Base-by-base conservation (phyloP, 2,113 vertebrate genomes). In the Neodon shergylaensis region DNA sequence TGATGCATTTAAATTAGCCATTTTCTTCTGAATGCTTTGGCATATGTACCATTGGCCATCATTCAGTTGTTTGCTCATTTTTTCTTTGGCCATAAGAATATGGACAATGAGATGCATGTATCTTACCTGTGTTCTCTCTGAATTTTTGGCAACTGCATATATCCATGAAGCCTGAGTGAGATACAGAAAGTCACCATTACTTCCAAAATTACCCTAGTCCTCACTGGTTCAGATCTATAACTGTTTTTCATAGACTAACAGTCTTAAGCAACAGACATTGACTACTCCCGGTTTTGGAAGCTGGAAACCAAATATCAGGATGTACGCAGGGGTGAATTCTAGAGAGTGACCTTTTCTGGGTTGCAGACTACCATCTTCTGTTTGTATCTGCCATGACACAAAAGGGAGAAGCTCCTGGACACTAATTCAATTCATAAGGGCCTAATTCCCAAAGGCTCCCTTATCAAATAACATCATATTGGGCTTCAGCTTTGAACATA, bases 21-120 rank as follows among this genome's bases (percentile, higher is more conserved):
- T 90, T 96, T 97, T 93, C 36, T 54, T 94, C 19, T 95, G 63
- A 93, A n/a, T 93, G 70, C 49, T 58, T 92, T n/a, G 91, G 10
- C 39, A 90, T 65, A 7, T 68, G 54, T 91, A 70, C 84, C 5
- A 88, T 90, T 94, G 90, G 44, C 49, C 28, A 42, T 36, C 70
- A 21, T 92, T 97, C 33, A 92, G 3, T 93, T 92, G 21, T 82
- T 91, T 84, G 17, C 88, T 84, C 79, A 33, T 5, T 83, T 85
- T 93, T 94, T 89, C 63, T 92, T 91, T 94, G 95, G 77, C 95
- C 19, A 22, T 90, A 88, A 94, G 66, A 88, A 68, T 91, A 79
- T 58, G 13, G 92, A 47, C 26, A 88, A 54, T 90, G 42, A 66
- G 79, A 54, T 79, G n/a, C 68, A 91, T 19, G 36, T 42, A 88